A percentile compares a stretch with the other conserved stretches of the same genome.
phyloP scores from a whole-genome alignment of 2,113 vertebrate genomes.

The Podarcis cretensis region DNA sequence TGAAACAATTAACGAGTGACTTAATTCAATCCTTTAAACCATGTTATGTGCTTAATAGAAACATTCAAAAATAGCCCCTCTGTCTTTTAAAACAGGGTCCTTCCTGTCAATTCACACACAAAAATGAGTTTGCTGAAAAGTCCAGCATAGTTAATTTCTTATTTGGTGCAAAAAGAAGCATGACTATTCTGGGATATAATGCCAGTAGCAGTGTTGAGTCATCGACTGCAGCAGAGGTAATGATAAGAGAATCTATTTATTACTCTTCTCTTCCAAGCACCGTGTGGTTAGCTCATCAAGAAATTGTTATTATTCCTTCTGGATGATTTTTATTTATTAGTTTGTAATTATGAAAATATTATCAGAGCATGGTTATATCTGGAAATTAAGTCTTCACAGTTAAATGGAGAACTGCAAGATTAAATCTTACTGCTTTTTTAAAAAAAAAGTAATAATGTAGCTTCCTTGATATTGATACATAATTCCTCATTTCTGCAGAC shows the following conservation, averaged over 20 bases:
- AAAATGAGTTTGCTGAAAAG: conserved; percentile 11
- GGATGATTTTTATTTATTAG: conserved; percentile 74
- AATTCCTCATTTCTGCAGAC: not conserved
- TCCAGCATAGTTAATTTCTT: conserved; percentile 60
- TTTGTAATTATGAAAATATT: conserved; percentile 76
- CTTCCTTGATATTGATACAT: conserved; percentile 37
- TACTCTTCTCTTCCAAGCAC: conserved; percentile 63
- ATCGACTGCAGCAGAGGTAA: conserved; percentile 60
- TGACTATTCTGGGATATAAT: conserved; percentile 68
- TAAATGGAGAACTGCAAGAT: conserved; percentile 37
- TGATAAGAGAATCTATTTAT: conserved; percentile 76
- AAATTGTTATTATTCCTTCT: conserved; percentile 82
- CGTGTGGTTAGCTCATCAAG: conserved; percentile 62
- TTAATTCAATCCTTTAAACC: not conserved
- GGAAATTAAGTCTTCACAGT: conserved; percentile 66
- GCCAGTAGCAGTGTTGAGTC: conserved; percentile 73
- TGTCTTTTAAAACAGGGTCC: not conserved
- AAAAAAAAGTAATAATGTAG: conserved; percentile 29
- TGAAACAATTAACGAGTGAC: not conserved
- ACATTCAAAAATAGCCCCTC: not conserved
- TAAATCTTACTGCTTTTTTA: conserved; percentile 36
- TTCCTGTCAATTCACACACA: conserved; percentile 43
- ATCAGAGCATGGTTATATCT: conserved; percentile 58
- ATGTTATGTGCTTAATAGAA: not conserved
- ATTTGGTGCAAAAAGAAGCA: conserved; percentile 48